A percentile compares a stretch with the other conserved stretches of the same genome.
Conservation (phyloP, 2,113 vertebrate genomes). For the Limnothrissa miodon region DNA sequence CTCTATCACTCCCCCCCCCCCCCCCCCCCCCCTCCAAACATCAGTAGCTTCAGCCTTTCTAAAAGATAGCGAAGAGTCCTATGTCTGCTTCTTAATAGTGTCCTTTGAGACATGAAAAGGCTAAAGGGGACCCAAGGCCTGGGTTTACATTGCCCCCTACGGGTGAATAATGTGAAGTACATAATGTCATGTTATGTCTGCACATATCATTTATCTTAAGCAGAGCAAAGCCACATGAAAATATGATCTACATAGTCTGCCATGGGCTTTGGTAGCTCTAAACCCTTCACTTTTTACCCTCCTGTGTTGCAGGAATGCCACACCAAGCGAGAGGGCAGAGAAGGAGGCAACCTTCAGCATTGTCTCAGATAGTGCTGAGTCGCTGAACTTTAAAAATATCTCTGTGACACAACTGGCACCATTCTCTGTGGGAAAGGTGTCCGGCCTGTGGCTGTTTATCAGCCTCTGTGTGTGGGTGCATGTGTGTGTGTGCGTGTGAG, state of each 20-base stretch:
- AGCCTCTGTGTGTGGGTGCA: conserved; percentile 24
- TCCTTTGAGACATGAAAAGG: background rate
- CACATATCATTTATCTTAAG: background rate
- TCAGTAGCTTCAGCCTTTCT: background rate
- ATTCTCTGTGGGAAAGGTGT: conserved; percentile 36
- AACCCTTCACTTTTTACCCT: background rate
- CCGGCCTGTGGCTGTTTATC: conserved; percentile 23
- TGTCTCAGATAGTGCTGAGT: conserved; percentile 40
- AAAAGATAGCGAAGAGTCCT: background rate
- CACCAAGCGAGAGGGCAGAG: background rate
- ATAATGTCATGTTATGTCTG: background rate
- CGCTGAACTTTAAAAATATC: conserved; percentile 41
- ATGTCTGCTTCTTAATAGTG: background rate
- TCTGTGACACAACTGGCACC: conserved; percentile 18
- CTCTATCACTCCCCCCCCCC: background rate
- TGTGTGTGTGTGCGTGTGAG: conserved; percentile 27
- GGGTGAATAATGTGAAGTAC: background rate
- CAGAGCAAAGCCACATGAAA: background rate
- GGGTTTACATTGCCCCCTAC: conserved; percentile 16
- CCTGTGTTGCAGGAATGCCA: background rate
- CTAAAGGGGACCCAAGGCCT: background rate
- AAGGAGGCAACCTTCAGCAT: conserved; percentile 1
- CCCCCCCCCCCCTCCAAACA: background rate
- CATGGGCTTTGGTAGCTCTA: background rate
- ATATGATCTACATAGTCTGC: background rate